Conservation (phyloP, 2,888 invertebrate genomes). For the Ceraclea dissimilis region DNA sequence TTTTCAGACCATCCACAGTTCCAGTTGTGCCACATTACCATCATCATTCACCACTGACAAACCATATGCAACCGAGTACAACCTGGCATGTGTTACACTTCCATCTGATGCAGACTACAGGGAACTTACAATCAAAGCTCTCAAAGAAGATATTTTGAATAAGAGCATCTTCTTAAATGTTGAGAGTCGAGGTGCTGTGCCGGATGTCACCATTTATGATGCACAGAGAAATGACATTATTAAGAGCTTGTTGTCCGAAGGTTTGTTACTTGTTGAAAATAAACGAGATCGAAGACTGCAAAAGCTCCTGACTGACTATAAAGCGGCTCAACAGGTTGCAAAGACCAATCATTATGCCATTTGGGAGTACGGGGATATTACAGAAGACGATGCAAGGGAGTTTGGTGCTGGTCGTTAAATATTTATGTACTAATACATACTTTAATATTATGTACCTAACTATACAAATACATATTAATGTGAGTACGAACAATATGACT, state of each 20-base stretch:
- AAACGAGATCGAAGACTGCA: constrained; percentile 75
- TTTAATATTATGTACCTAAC: neutral
- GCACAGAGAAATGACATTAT: constrained; percentile 48
- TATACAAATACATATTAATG: neutral
- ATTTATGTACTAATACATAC: neutral
- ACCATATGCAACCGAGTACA: constrained; percentile 81
- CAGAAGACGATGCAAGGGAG: constrained; percentile 75
- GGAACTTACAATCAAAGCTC: constrained; percentile 62
- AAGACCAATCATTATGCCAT: constrained; percentile 80
- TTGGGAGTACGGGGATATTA: constrained; percentile 99
- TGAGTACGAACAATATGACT: neutral
- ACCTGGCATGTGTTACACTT: constrained; percentile 73
- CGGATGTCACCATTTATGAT: constrained; percentile 49
- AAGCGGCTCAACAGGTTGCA: constrained; percentile 78
- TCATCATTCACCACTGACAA: constrained; percentile 64
- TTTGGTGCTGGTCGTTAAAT: constrained; percentile 43
- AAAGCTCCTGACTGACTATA: constrained; percentile 73
- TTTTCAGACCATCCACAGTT: constrained; percentile 33
- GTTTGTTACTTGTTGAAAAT: constrained; percentile 72
- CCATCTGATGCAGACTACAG: constrained; percentile 84
- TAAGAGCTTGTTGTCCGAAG: constrained; percentile 72
- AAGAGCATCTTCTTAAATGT: constrained; percentile 75
- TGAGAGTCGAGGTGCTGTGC: constrained; percentile 62
- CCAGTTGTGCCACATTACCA: constrained; percentile 77
- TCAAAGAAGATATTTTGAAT: constrained; percentile 58